These are phyloP conservation scores for Peromyscus maniculatus DNA, from an alignment of 2,113 vertebrate species.

Conservation along the genomic window DNA sequence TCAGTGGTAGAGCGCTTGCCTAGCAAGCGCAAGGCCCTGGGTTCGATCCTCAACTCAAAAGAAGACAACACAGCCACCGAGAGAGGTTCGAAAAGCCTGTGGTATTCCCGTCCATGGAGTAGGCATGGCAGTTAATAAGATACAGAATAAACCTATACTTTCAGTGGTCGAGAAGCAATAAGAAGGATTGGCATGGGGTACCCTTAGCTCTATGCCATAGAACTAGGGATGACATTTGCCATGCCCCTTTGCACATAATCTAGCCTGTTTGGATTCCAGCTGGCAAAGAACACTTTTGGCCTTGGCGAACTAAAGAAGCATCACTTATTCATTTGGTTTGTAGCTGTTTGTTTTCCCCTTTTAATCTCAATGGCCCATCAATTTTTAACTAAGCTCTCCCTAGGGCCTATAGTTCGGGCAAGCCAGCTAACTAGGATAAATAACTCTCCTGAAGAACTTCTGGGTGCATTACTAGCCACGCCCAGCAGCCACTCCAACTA, in stretches of 20 bases:
- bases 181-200: neutral
- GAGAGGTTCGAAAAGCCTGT: slow-evolving; percentile 20
- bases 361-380: slow-evolving; percentile 74
- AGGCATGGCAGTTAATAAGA: slow-evolving; percentile 2
- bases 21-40: too few relatives aligned
- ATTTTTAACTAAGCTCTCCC: slow-evolving; percentile 71
- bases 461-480: neutral
- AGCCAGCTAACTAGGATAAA: slow-evolving; percentile 63
- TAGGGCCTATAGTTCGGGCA: slow-evolving; percentile 51
- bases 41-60: neutral
- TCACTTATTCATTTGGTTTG: slow-evolving; percentile 69
- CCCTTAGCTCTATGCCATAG: neutral
- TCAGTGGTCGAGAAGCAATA: slow-evolving; percentile 5
- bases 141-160: neutral
- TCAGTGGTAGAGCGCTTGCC: too few relatives aligned
- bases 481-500: neutral
- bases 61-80: neutral
- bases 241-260: neutral
- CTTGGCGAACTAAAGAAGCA: slow-evolving; percentile 65
- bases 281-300: slow-evolving; percentile 34
- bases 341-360: slow-evolving; percentile 71
- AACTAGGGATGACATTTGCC: neutral
- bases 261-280: slow-evolving; percentile 26
- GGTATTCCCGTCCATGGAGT: neutral
- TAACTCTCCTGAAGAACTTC: slow-evolving; percentile 18